Conservation (phyloP, 2,113 vertebrate species). For the Tachysurus fulvidraco region DNA sequence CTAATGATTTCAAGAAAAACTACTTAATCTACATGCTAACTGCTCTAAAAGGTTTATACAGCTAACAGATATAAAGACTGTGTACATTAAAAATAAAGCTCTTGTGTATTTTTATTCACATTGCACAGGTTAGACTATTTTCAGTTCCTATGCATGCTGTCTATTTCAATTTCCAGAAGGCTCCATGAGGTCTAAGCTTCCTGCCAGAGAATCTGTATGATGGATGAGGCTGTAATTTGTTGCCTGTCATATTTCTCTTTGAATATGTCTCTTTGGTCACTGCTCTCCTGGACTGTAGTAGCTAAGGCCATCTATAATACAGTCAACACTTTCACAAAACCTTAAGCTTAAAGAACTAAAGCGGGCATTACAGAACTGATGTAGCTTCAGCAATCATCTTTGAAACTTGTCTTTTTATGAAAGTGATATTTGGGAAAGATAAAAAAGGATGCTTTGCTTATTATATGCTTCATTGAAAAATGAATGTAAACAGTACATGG, state of each 20-base stretch:
- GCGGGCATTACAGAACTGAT: neutral
- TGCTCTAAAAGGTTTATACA: neutral
- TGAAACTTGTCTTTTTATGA: neutral
- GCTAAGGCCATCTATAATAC: slow-evolving; percentile 46
- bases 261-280: slow-evolving; percentile 43
- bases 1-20: neutral
- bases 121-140: neutral
- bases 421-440: neutral
- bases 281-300: slow-evolving; percentile 18
- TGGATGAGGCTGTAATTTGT: slow-evolving; percentile 57
- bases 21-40: neutral
- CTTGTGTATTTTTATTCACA: neutral
- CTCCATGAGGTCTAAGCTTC: slow-evolving; percentile 35
- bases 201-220: slow-evolving; percentile 43
- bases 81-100: neutral
- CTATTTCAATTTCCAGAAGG: slow-evolving; percentile 49
- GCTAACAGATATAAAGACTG: neutral
- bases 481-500: neutral
- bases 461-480: neutral
- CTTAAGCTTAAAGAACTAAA: neutral
- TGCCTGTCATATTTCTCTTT: slow-evolving; percentile 52
- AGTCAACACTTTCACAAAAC: neutral
- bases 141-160: neutral
- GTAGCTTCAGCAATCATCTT: neutral
- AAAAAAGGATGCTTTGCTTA: neutral